Percentiles rank a stretch among this genome's conserved stretches.
These are phyloP conservation scores for Pseudomugil gertrudae DNA, from an alignment of 2,797 vertebrate species.

Conservation along the genomic window DNA sequence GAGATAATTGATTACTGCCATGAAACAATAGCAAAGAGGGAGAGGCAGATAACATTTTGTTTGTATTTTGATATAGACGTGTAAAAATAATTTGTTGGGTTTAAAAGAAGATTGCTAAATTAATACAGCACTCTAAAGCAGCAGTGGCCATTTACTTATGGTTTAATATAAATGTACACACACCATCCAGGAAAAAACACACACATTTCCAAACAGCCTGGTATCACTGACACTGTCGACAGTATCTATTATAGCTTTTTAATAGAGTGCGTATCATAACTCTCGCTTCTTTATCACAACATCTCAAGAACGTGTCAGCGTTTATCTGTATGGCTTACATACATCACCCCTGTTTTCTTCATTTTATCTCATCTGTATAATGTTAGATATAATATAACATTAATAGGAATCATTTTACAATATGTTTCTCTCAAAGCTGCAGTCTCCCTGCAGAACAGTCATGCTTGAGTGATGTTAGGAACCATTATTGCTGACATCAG, in stretches of 20 bases:
- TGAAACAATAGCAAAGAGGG: conserved; percentile 58
- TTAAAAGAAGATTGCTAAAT: not conserved
- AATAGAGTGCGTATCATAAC: conserved; percentile 25
- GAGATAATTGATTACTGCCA: conserved; percentile 73
- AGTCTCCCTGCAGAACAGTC: conserved; percentile 70
- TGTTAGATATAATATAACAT: conserved; percentile 1
- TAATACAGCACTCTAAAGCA: not conserved
- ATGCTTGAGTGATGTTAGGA: conserved; percentile 62
- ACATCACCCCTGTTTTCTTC: not conserved
- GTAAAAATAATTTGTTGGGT: conserved; percentile 1
- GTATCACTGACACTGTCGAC: not conserved
- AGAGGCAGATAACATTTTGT: conserved; percentile 33
- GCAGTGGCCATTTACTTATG: not conserved
- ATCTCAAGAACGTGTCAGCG: conserved; percentile 1
- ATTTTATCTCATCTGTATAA: conserved; percentile 3
- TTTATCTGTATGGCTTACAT: not conserved
- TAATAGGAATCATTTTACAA: conserved; percentile 11
- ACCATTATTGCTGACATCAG: conserved; percentile 69
- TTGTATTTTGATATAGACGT: conserved; percentile 6
- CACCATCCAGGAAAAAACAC: not conserved
- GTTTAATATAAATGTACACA: not conserved
- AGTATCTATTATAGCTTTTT: conserved; percentile 18
- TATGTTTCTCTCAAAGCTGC: conserved; percentile 55
- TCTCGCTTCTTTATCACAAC: not conserved
- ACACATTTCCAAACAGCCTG: not conserved